phyloP scores from a whole-genome alignment of 2,888 invertebrate genomes.

The Gandaritis pyraliata region DNA sequence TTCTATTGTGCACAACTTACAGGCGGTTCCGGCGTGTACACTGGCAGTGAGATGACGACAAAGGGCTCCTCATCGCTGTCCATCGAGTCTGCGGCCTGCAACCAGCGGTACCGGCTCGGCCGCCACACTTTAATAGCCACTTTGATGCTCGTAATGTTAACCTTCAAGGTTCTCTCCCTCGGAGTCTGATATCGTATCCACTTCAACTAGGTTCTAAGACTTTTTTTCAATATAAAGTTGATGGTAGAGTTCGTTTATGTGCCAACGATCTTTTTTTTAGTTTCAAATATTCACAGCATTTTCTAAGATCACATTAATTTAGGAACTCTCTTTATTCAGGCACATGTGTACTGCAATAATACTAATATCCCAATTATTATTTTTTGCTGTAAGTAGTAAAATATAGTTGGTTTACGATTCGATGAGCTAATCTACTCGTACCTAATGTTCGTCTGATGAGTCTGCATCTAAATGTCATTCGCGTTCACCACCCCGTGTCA shows the following conservation, averaged over 20 bases:
- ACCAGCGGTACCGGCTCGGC: conserved; percentile 76
- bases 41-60: conserved; percentile 87
- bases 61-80: conserved; percentile 88
- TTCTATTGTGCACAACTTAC: conserved; percentile 57
- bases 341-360: too few relatives aligned
- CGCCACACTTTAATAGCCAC: conserved; percentile 72
- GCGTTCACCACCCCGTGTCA: conserved; percentile 61
- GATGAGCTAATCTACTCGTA: too few relatives aligned
- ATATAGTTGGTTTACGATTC: too few relatives aligned
- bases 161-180: conserved; percentile 12
- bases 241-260: not conserved
- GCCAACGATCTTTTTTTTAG: too few relatives aligned
- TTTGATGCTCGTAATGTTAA: conserved; percentile 24
- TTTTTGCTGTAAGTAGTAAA: too few relatives aligned
- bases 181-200: conserved; percentile 15
- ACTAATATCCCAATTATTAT: too few relatives aligned
- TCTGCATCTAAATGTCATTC: conserved; percentile 46
- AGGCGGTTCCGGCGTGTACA: conserved; percentile 80
- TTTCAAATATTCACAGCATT: not conserved
- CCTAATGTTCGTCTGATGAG: conserved; percentile 10
- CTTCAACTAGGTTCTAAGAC: conserved; percentile 2
- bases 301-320: not conserved
- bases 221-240: not conserved
- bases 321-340: too few relatives aligned
- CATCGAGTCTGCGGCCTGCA: conserved; percentile 76